Evolutionary conservation across 2,797 vertebrate genomes (phyloP).

Genomic region (Okamejei kenojei): DNA sequence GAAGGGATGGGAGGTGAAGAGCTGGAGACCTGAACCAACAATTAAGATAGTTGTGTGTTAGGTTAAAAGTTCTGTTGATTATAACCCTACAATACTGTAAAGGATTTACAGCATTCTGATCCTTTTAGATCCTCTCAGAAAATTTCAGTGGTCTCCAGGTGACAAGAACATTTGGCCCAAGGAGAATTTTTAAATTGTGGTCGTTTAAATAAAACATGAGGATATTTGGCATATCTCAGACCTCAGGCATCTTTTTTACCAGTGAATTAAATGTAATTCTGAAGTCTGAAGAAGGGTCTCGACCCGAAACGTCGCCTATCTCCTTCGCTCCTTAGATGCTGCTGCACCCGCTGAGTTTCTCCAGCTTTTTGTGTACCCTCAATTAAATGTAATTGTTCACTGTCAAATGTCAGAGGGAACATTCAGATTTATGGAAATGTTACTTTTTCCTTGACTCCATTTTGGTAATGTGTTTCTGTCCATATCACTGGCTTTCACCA

Average conservation of each 20-base stretch:
- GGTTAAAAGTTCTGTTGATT: neutral
- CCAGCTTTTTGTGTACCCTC: too few relatives aligned
- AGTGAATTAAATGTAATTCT: neutral
- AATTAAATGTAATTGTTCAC: neutral
- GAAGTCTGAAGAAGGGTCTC: too few relatives aligned
- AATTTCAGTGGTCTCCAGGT: neutral
- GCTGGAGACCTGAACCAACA: too few relatives aligned
- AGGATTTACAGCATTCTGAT: neutral
- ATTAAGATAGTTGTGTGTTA: neutral
- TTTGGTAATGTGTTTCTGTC: neutral
- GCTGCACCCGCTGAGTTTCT: too few relatives aligned
- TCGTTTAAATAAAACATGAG: neutral
- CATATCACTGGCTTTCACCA: neutral
- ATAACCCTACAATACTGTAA: neutral
- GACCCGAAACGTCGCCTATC: too few relatives aligned
- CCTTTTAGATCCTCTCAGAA: neutral
- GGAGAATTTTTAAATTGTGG: neutral
- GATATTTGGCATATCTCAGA: neutral
- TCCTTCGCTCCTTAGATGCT: too few relatives aligned
- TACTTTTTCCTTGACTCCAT: neutral
- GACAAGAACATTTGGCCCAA: neutral
- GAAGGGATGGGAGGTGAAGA: too few relatives aligned
- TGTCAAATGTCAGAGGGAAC: neutral
- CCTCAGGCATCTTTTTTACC: neutral
- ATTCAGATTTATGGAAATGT: neutral